Base-by-base conservation (phyloP, 2,113 vertebrate species). In the Chrysemys picta region DNA sequence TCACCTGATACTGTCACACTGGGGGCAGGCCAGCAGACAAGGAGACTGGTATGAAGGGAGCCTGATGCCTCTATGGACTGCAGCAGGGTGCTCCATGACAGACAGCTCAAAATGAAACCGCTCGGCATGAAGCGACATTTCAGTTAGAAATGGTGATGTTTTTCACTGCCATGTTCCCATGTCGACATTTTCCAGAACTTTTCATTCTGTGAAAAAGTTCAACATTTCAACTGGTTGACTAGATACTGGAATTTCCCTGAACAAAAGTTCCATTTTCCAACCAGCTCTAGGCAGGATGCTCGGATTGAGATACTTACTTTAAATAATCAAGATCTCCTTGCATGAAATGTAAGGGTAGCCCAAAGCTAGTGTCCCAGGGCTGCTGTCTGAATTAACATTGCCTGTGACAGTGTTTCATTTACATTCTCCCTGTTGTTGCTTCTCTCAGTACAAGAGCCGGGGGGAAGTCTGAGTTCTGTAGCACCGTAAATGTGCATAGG, bases 31-130 rank as follows among this genome's bases (percentile, higher is more conserved):
- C 62, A 69, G 79, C 24, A 10, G 50, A 65, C 7, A 78, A n/a
- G 10, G n/a, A 45, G 5, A 45, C 31, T 54, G 35, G 85, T 35
- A 29, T 19, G 50, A 45, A 38, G 54, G 38, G 56, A 91, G 53
- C 27, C 3, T 1, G 0, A 19, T 3, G 42, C 72, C 80, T 49
- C 81, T 31, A 10, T 38, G 76, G 88, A 72, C 87, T 29, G 22
- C 24, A 59, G 0, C 2, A 83, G 50, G 82, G 87, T 53, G 27
- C 16, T 2, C n/a, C 57, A 93, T 89, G 65, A 92, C 89, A 91
- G 92, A 95, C 91, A 91, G 92, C 96, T 85, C 76, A 85, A 56
- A 88, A 75, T 78, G 85, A 89, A 95, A 54, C 56, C 54, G n/a
- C 1, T 79, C 45, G 57, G 47, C 82, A 90, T 85, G 54, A 87